Conservation (phyloP, 2,888 invertebrate genomes). For the Diarsia brunnea region DNA sequence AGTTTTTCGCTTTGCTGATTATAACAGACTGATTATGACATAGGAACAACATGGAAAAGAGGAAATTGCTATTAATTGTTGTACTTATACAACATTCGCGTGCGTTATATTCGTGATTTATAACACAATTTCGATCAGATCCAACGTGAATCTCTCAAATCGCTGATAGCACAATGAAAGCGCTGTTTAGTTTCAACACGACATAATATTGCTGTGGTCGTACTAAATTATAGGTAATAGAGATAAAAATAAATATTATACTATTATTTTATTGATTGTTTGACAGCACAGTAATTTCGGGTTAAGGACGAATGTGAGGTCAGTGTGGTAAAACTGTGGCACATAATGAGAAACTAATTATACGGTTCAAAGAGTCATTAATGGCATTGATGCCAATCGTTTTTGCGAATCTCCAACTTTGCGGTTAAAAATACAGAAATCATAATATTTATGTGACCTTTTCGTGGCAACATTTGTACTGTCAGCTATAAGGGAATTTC, state of each 20-base stretch:
- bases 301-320: constrained; percentile 34
- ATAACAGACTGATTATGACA: neutral
- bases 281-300: constrained; percentile 18
- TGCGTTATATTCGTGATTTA: constrained; percentile 44
- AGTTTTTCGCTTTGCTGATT: constrained; percentile 11
- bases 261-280: constrained; percentile 16
- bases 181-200: constrained; percentile 18
- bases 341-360: neutral
- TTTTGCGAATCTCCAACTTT: neutral
- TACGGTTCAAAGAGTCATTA: constrained; percentile 9
- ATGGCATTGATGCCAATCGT: neutral
- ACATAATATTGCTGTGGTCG: neutral
- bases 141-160: constrained; percentile 8
- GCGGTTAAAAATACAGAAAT: neutral
- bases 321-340: constrained; percentile 6
- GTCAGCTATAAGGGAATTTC: too few relatives aligned
- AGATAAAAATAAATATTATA: constrained; percentile 14
- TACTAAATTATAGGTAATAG: neutral
- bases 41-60: neutral
- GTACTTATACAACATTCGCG: constrained; percentile 19
- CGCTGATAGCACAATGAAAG: constrained; percentile 17
- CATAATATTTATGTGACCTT: neutral
- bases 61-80: constrained; percentile 30
- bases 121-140: constrained; percentile 30
- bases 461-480: neutral